Evolutionary conservation across 2,797 vertebrate genomes (phyloP), one percentile per base, ranked within the genome.

Genomic region (Schizothorax lantsangensis): DNA sequence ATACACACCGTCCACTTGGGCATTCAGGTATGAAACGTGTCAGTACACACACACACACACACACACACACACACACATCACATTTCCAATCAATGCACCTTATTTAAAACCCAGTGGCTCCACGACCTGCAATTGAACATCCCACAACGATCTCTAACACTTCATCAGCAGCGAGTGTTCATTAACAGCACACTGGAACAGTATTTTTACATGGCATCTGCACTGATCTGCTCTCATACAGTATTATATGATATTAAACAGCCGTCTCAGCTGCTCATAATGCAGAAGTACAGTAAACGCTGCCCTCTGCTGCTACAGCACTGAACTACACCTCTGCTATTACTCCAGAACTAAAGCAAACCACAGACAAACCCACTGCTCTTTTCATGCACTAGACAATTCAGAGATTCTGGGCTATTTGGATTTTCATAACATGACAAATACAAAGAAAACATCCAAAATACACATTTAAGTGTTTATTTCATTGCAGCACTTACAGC

Each of bases 261-360:
- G 40, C 3, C 38, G 0, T 26, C n/a, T 1, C 45, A 49, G 43
- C 40, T 47, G 9, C 12, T 59, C 14, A 33, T 12, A 6, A 19
- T 12, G 17, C 2, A 59, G 6, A 47, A 69, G 38, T 21, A 3
- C 8, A 26, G 83, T 38, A 2, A 66, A 64, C 49, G 62, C 79
- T 72, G 84, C 84, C 87, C 49, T 79, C 87, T 64, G 30, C 73
- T 85, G 83, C 10, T 30, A 4, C 38, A 33, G 49, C 57, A 59
- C 23, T 73, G n/a, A 73, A 83, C 52, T 83, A 43, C 68, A 73
- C 8, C 59, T 21, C 3, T 17, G 19, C n/a, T 10, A 1, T 47
- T 26, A 57, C 19, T 54, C 14, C 47, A 49, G 1, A 49, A 17
- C 47, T 49, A 15, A 33, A 26, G 8, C 33, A 19, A 6, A 21